Evolutionary conservation across 2,797 vertebrate genomes (phyloP), one percentile per base, ranked within the genome.

Genomic region (Rhinatrema bivittatum): DNA sequence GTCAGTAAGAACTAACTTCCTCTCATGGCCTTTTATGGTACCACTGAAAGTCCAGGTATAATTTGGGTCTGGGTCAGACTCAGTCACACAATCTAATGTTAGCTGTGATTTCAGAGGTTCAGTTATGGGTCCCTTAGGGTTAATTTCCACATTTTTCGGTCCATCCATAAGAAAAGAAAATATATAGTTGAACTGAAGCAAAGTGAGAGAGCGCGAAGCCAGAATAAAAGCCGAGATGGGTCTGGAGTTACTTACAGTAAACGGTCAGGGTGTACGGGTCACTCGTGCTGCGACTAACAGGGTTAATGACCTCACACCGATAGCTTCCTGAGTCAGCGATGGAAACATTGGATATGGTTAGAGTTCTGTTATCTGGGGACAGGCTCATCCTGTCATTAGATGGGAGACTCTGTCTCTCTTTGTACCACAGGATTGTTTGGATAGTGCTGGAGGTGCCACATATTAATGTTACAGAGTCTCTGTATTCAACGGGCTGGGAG

Each of bases 91-190:
- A 4, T 8, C 5, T n/a, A 65, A 29, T 29, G n/a, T 32, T 38
- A 53, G 10, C 5, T 0, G 9, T 17, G 53, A 53, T 16, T 21
- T 33, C 9, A 53, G 13, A 6, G 7, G 15, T 1, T 1, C 24
- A 7, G 6, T 6, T 7, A 50, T 1, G 1, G 19, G 4, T 23
- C 7, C 9, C 8, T 33, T 17, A 2, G 1, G 13, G 14, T 8
- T 5, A 39, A 58, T 18, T 4, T 17, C 3, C 31, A 35, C 32
- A 12, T 0, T 2, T 12, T 38, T 17, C 1, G 62, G 56, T 10
- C 56, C 58, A 8, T 62, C 61, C 62, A 35, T n/a, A n/a, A n/a
- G n/a, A n/a, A 16, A 14, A 20, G 24, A 20, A n/a, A n/a, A n/a
- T n/a, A n/a, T 14, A 16, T 12, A 28, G 18, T 27, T 3, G 26